Evolutionary conservation across 2,888 invertebrate genomes (phyloP).

Genomic region (Tillus elongatus): DNA sequence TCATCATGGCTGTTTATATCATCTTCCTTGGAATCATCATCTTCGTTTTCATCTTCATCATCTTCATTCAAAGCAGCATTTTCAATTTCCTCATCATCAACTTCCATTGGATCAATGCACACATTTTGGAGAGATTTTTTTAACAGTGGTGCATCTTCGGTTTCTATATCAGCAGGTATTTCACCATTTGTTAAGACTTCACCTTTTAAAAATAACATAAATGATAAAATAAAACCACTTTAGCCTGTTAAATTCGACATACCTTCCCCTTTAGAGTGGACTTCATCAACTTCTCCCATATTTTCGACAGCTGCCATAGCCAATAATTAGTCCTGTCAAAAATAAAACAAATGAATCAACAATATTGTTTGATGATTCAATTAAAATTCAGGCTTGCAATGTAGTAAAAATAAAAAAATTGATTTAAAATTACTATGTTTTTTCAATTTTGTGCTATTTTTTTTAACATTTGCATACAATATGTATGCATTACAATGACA

Average conservation of each 20-base stretch:
- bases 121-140: too few species aligned
- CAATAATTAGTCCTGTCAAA: slow-evolving; percentile 22
- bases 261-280: slow-evolving; percentile 39
- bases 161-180: slow-evolving; percentile 28
- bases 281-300: slow-evolving; percentile 42
- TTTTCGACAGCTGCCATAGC: slow-evolving; percentile 40
- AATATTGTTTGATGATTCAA: not conserved
- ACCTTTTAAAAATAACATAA: slow-evolving; percentile 17
- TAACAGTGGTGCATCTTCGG: slow-evolving; percentile 23
- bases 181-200: slow-evolving; percentile 34
- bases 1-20: slow-evolving; percentile 4
- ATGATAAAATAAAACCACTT: slow-evolving; percentile 3
- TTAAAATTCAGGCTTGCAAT: too few species aligned
- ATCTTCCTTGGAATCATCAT: slow-evolving; percentile 7
- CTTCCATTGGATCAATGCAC: slow-evolving; percentile 21
- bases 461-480: too few species aligned
- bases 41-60: slow-evolving; percentile 10
- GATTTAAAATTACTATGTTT: too few species aligned
- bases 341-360: slow-evolving; percentile 12
- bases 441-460: too few species aligned
- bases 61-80: slow-evolving; percentile 9
- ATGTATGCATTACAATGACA: too few species aligned
- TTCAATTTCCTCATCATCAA: slow-evolving; percentile 30
- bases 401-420: too few species aligned
- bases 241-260: slow-evolving; percentile 11